Base-by-base conservation (phyloP, 2,888 invertebrate genomes). In the Chironomus tentans region DNA sequence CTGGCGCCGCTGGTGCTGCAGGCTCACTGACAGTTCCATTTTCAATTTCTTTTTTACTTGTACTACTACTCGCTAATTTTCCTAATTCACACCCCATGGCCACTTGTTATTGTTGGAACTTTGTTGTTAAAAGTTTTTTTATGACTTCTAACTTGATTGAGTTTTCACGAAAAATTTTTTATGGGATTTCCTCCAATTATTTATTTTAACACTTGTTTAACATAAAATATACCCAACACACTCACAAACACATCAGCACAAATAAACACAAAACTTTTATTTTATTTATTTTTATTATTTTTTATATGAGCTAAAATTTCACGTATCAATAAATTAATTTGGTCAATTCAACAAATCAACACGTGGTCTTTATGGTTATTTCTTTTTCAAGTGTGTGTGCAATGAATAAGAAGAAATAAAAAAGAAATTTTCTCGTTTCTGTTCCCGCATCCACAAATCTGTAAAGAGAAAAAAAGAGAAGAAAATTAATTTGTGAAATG, bases 51-150 rank as follows among this genome's bases (percentile, higher is more conserved):
- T 78, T 77, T 76, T 79, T 79, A 22, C 78, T 78, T 4, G 50
- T 24, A 76, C 83, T 81, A 78, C 85, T 82, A 77, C 87, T 85
- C 77, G 90, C 90, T 81, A 92, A 84, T 83, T 92, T 92, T 76
- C 91, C 90, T 80, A 92, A 85, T 85, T 92, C 90, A 84, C 92
- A 92, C 82, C 92, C 92, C 92, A 92, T 92, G 78, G 56, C 6
- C 18, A 56, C 56, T 56, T n/a, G 50, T 15, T 80, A 85, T 85
- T 82, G 56, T 75, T 68, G 15, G 2, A 24, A 24, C 22, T 62
- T 65, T n/a, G n/a, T n/a, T n/a, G n/a, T n/a, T n/a, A n/a, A n/a
- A n/a, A n/a, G 12, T 22, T 24, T 24, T 24, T 22, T 56, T 56
- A 56, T 56, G 18, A 56, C n/a, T 18, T 68, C 13, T 15, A 48